Evolutionary conservation across 2,797 vertebrate species (phyloP).

Genomic region (Hoplostethus atlanticus): DNA sequence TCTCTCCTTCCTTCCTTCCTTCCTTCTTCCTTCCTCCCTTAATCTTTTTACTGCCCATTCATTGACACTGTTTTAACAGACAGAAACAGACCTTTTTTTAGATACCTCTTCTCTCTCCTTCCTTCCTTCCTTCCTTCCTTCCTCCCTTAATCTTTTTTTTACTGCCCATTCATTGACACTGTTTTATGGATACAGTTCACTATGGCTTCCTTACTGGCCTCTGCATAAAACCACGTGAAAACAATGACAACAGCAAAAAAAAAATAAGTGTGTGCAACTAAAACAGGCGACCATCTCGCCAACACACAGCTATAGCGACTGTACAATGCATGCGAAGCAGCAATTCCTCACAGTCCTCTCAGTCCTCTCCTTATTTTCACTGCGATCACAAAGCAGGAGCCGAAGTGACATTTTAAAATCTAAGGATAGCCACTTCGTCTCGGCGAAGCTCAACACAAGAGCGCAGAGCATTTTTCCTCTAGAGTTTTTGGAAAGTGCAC

Average conservation of each 20-base stretch:
- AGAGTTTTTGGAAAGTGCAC: not conserved
- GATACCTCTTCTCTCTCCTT: constrained; percentile 16
- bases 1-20: not conserved
- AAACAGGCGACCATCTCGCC: not conserved
- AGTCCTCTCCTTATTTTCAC: not conserved
- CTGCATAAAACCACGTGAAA: constrained; percentile 30
- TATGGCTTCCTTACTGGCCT: too few species aligned
- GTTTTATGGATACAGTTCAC: not conserved
- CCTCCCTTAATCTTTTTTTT: too few species aligned
- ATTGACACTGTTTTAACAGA: constrained; percentile 29
- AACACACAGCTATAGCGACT: not conserved
- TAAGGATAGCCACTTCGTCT: not conserved
- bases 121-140: not conserved
- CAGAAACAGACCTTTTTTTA: constrained; percentile 41
- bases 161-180: not conserved
- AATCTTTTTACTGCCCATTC: not conserved
- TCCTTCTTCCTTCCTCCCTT: not conserved
- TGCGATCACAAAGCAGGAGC: not conserved
- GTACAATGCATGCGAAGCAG: not conserved
- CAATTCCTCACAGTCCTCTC: not conserved
- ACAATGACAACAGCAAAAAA: constrained; percentile 17
- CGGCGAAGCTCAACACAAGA: not conserved
- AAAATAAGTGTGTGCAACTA: not conserved
- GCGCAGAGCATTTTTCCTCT: not conserved
- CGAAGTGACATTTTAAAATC: not conserved